These are phyloP conservation scores for Leptodirus hochenwartii DNA, from an alignment of 2,888 invertebrate species.

Conservation along the genomic window DNA sequence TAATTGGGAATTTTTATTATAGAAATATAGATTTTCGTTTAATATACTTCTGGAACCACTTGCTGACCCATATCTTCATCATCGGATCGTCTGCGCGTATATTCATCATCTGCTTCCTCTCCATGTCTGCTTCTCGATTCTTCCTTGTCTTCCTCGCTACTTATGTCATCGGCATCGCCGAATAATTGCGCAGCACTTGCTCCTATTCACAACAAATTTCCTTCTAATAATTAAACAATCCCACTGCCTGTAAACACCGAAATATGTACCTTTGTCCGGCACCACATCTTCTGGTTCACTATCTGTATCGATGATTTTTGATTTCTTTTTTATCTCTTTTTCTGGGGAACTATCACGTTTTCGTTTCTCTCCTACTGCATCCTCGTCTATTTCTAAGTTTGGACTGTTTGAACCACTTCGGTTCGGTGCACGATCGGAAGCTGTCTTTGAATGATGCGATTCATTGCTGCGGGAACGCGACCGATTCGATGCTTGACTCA, in stretches of 20 bases:
- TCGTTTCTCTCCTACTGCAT: conserved; percentile 23
- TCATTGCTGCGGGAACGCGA: conserved; percentile 17
- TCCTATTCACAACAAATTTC: conserved; percentile 15
- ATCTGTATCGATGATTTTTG: conserved; percentile 42
- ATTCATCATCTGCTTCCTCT: conserved; percentile 23
- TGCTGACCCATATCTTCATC: too few species aligned
- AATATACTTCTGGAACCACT: too few species aligned
- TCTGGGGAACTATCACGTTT: conserved; percentile 24
- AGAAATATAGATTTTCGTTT: too few species aligned
- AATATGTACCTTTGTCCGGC: too few species aligned
- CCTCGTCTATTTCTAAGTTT: conserved; percentile 30
- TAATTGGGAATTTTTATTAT: conserved; percentile 3
- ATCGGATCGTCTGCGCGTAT: conserved; percentile 25
- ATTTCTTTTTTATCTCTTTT: conserved; percentile 27
- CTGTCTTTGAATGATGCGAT: conserved; percentile 13
- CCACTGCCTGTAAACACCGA: conserved; percentile 9
- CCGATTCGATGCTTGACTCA: conserved; percentile 13
- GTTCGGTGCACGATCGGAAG: conserved; percentile 11
- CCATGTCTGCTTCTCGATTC: too few species aligned
- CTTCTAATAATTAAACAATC: background rate
- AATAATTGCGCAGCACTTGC: conserved; percentile 72
- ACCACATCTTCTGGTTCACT: conserved; percentile 36
- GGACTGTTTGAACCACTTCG: conserved; percentile 26
- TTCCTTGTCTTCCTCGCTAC: conserved; percentile 60
- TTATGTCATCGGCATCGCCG: conserved; percentile 87